phyloP scores from a whole-genome alignment of 2,888 invertebrate genomes.

The Melanotus villosus region DNA sequence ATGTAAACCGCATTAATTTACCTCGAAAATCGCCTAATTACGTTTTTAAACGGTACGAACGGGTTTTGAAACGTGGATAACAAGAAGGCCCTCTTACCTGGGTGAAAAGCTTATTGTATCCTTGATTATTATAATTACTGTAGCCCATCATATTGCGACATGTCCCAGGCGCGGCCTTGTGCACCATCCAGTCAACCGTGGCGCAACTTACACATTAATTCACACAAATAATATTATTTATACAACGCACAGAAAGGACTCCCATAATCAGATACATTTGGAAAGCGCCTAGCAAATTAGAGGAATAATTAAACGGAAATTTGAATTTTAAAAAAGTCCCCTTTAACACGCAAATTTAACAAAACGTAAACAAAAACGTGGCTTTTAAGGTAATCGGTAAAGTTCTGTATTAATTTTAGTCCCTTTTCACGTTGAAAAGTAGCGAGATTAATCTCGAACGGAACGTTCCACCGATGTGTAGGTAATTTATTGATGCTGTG shows the following conservation, averaged over 20 bases:
- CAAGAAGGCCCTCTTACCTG: conserved; percentile 73
- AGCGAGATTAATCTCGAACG: background rate
- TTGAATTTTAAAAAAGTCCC: conserved; percentile 25
- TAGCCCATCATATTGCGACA: conserved; percentile 84
- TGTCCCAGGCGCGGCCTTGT: conserved; percentile 69
- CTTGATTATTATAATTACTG: conserved; percentile 80
- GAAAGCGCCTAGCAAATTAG: conserved; percentile 12
- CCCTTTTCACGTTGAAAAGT: background rate
- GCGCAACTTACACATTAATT: conserved; percentile 45
- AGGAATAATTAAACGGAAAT: conserved; percentile 13
- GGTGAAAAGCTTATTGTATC: conserved; percentile 87
- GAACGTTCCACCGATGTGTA: no score
- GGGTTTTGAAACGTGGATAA: no score
- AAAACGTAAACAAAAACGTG: conserved; percentile 20
- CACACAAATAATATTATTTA: conserved; percentile 10
- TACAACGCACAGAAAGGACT: background rate
- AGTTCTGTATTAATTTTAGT: background rate
- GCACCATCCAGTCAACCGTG: conserved; percentile 60
- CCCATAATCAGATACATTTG: conserved; percentile 14
- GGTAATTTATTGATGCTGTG: background rate
- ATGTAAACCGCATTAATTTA: conserved; percentile 10
- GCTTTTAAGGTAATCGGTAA: background rate
- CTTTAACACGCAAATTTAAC: conserved; percentile 30
- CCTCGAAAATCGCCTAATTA: background rate
- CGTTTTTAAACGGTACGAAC: no score